phyloP scores from a whole-genome alignment of 2,888 invertebrate genomes.

The Acholoe squamosa region DNA sequence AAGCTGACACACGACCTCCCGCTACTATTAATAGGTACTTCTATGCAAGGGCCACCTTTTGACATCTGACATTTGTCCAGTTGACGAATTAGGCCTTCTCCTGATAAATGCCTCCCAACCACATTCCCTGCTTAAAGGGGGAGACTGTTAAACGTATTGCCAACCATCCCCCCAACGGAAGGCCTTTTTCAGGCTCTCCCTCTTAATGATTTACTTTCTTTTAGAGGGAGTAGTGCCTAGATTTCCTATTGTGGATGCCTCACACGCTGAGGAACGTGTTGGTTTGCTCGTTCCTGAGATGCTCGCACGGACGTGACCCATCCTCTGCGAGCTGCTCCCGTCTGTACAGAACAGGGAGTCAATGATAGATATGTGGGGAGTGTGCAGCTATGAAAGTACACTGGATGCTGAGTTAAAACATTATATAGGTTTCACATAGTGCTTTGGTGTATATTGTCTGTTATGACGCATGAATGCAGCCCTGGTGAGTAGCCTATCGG shows the following conservation, averaged over 20 bases:
- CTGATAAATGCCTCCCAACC: slow-evolving; percentile 46
- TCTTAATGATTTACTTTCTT: slow-evolving; percentile 23
- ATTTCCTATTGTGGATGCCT: slow-evolving; percentile 7
- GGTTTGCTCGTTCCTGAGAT: background rate
- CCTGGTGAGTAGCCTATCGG: too few relatives aligned
- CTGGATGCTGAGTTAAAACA: too few relatives aligned
- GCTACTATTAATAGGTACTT: slow-evolving; percentile 32
- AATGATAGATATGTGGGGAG: too few relatives aligned
- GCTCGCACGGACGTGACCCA: background rate
- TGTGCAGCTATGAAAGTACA: too few relatives aligned
- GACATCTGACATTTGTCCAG: slow-evolving; percentile 43
- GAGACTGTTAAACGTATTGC: background rate
- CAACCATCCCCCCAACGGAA: background rate
- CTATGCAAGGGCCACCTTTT: background rate
- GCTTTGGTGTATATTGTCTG: too few relatives aligned
- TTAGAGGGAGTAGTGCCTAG: slow-evolving; percentile 24
- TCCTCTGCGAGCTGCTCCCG: background rate
- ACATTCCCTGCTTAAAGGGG: background rate
- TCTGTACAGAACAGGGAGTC: too few relatives aligned
- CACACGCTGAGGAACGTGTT: slow-evolving; percentile 1
- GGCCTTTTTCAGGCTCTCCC: slow-evolving; percentile 6
- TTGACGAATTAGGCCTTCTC: slow-evolving; percentile 12
- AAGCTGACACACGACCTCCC: background rate
- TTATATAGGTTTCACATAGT: too few relatives aligned
- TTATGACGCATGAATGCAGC: too few relatives aligned